phyloP scores from a whole-genome alignment of 2,888 invertebrate species.

The Leucophenga maculata region DNA sequence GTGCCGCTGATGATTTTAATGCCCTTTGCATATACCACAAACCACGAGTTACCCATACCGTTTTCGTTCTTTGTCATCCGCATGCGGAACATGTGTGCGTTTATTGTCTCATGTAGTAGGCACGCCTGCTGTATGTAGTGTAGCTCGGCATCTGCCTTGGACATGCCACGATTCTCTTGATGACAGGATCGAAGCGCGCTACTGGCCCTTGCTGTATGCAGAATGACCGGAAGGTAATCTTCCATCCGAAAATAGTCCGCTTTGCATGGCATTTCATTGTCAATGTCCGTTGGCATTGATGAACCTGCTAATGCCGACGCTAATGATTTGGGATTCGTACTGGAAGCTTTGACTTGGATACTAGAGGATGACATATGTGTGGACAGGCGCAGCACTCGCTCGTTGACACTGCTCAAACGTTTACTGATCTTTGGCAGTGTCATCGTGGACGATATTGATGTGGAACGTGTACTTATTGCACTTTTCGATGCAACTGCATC shows the following conservation, averaged over 20 bases:
- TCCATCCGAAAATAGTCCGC: conserved; percentile 83
- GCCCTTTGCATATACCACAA: conserved; percentile 93
- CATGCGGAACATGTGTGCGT: conserved; percentile 90
- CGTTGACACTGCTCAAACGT: conserved; percentile 59
- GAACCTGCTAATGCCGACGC: conserved; percentile 31
- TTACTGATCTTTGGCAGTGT: conserved; percentile 68
- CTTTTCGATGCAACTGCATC: conserved; percentile 37
- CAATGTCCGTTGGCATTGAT: conserved; percentile 33
- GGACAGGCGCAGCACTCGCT: conserved; percentile 62
- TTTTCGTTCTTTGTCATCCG: conserved; percentile 83
- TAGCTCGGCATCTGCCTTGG: conserved; percentile 85
- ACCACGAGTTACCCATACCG: conserved; percentile 85
- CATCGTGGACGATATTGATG: conserved; percentile 46
- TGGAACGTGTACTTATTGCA: conserved; percentile 32
- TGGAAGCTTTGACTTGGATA: conserved; percentile 35
- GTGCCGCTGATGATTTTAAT: conserved; percentile 83
- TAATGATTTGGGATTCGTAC: conserved; percentile 7
- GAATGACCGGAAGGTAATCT: conserved; percentile 85
- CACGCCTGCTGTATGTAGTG: conserved; percentile 93
- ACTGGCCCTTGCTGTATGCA: conserved; percentile 75
- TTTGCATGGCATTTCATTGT: background rate
- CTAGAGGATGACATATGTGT: conserved; percentile 56
- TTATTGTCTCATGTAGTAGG: conserved; percentile 85
- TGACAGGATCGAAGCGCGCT: conserved; percentile 81
- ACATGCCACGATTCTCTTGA: conserved; percentile 84